Percentiles rank a stretch among this genome's conserved stretches.
phyloP scores from a whole-genome alignment of 2,888 invertebrate species.

The Amiota mariae region DNA sequence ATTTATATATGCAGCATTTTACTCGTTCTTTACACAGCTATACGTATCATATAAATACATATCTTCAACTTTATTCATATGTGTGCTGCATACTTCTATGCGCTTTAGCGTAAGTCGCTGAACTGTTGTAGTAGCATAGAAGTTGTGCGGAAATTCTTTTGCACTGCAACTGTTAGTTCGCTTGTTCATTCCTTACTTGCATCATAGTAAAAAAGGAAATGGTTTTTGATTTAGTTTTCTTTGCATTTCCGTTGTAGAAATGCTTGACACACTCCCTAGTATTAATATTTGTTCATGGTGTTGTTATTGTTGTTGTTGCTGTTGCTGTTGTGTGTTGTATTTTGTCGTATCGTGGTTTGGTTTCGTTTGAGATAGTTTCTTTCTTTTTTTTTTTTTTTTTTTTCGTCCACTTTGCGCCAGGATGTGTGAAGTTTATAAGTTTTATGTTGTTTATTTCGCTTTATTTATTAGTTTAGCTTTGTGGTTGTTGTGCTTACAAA shows the following conservation, averaged over 20 bases:
- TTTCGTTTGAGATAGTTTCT: background rate
- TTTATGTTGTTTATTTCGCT: constrained; percentile 3
- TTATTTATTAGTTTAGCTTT: constrained; percentile 14
- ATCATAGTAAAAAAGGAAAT: background rate
- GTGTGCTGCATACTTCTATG: background rate
- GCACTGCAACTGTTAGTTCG: constrained; percentile 13
- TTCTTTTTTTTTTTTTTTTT: background rate
- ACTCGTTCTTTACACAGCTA: background rate
- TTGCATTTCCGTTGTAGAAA: constrained; percentile 29
- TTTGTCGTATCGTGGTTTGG: background rate
- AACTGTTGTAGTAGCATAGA: background rate
- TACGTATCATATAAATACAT: background rate
- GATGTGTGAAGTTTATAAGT: constrained; percentile 16
- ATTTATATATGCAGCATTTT: constrained; percentile 18
- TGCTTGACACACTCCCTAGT: constrained; percentile 14
- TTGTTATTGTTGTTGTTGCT: background rate
- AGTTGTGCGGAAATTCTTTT: constrained; percentile 18
- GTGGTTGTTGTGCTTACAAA: background rate
- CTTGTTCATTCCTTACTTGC: constrained; percentile 1
- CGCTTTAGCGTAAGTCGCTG: constrained; percentile 17
- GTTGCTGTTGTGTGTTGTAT: too few species aligned
- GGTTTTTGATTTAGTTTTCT: constrained; percentile 25
- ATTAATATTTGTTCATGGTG: background rate
- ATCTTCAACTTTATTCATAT: background rate
- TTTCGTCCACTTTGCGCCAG: background rate